phyloP scores from a whole-genome alignment of 2,797 vertebrate genomes.

The Hemibagrus guttatus region DNA sequence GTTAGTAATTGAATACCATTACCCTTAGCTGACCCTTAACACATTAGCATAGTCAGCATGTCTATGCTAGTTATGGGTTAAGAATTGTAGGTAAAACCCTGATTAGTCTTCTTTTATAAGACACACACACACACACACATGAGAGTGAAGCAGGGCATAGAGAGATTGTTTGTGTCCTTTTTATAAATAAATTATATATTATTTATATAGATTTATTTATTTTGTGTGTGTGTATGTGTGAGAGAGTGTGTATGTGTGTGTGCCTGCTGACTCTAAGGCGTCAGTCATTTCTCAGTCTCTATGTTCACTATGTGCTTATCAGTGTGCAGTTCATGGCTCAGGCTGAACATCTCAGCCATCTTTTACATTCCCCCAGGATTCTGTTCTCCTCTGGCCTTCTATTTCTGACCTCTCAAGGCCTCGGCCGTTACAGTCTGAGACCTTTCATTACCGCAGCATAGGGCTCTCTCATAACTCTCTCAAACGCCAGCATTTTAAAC shows the following conservation, averaged over 20 bases:
- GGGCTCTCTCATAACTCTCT: neutral
- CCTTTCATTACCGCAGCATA: constrained; percentile 4
- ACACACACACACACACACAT: neutral
- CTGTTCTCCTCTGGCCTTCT: constrained; percentile 42
- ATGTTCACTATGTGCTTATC: constrained; percentile 48
- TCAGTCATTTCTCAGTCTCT: constrained; percentile 45
- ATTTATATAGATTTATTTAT: neutral
- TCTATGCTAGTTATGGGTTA: neutral
- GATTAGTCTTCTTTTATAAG: neutral
- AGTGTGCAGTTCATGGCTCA: constrained; percentile 46
- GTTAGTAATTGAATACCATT: neutral
- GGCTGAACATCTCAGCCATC: constrained; percentile 35
- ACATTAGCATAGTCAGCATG: neutral
- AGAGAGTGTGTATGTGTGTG: constrained; percentile 31
- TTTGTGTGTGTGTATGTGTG: constrained; percentile 14
- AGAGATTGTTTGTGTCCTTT: neutral
- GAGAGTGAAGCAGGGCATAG: neutral
- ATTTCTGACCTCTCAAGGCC: constrained; percentile 48
- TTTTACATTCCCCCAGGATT: constrained; percentile 41
- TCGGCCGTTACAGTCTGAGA: constrained; percentile 3
- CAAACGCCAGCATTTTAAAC: neutral
- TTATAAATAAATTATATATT: neutral
- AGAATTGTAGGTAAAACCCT: neutral
- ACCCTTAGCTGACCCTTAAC: neutral
- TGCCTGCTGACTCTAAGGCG: constrained; percentile 25